Evolutionary conservation across 2,113 vertebrate species (phyloP).

Genomic region (Camelus dromedarius): DNA sequence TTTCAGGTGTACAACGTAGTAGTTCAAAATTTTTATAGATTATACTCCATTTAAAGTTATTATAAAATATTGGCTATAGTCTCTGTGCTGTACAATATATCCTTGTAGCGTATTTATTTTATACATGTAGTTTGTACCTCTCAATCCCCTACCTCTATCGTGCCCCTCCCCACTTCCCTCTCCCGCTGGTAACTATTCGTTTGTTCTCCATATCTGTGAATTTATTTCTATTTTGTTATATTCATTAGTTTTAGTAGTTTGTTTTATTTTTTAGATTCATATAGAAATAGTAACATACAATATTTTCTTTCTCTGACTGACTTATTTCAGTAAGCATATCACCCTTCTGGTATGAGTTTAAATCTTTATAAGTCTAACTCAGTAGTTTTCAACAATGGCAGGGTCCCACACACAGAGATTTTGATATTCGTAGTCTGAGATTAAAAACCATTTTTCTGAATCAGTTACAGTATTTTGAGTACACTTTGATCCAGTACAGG

Average conservation of each 20-base stretch:
- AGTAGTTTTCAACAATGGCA: background rate
- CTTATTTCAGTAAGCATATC: background rate
- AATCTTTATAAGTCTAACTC: background rate
- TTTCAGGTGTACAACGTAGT: background rate
- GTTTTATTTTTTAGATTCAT: background rate
- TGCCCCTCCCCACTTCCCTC: too few species aligned
- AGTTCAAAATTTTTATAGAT: background rate
- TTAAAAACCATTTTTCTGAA: background rate
- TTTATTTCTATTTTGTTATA: too few species aligned
- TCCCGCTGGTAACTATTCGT: too few species aligned
- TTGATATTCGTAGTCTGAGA: background rate
- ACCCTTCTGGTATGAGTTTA: background rate
- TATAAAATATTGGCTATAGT: too few species aligned
- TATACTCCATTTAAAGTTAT: too few species aligned
- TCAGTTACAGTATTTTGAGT: background rate
- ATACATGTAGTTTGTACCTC: too few species aligned
- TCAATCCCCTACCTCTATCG: too few species aligned
- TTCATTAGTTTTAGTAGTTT: too few species aligned
- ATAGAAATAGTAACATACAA: background rate
- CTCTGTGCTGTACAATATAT: too few species aligned
- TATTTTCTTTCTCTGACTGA: background rate
- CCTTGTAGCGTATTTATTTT: too few species aligned
- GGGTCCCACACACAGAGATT: background rate
- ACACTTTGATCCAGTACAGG: background rate
- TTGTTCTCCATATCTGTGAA: too few species aligned